phyloP scores from a whole-genome alignment of 1,140 invertebrate genomes.

The Stegodyphus mimosarum region DNA sequence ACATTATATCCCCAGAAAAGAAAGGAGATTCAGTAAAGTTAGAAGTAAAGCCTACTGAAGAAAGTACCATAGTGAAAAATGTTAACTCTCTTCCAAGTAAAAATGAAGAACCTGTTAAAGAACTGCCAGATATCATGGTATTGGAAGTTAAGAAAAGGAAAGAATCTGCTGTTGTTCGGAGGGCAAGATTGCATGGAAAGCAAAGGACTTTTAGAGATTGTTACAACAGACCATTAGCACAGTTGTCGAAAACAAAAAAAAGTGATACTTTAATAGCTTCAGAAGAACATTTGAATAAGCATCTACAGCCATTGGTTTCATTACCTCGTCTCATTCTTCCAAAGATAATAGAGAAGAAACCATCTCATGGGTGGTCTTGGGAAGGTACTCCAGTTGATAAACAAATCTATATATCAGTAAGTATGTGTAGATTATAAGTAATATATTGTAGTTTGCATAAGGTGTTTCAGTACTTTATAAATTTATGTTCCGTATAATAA shows the following conservation, averaged over 20 bases:
- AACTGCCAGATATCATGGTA: slow-evolving; percentile 20
- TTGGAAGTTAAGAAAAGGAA: slow-evolving; percentile 47
- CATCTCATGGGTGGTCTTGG: slow-evolving; percentile 91
- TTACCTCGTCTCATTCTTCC: slow-evolving; percentile 51
- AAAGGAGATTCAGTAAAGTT: not conserved
- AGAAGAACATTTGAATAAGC: slow-evolving; percentile 26
- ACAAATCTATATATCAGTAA: slow-evolving; percentile 88
- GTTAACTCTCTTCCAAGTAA: not conserved
- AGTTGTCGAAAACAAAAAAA: slow-evolving; percentile 7
- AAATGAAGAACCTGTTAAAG: not conserved
- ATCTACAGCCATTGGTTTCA: slow-evolving; percentile 23
- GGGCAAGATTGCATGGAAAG: slow-evolving; percentile 49
- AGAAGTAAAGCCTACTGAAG: not conserved
- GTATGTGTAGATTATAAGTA: slow-evolving; percentile 64
- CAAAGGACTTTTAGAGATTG: slow-evolving; percentile 54
- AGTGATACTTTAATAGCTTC: not conserved
- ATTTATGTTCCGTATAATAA: too few species aligned
- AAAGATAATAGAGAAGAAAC: slow-evolving; percentile 17
- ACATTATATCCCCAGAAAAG: not conserved
- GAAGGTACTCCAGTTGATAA: slow-evolving; percentile 84
- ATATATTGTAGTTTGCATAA: too few species aligned
- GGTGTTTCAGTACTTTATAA: too few species aligned
- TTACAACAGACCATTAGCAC: slow-evolving; percentile 46
- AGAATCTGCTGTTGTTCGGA: slow-evolving; percentile 51
- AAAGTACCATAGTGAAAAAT: not conserved